phyloP scores from a whole-genome alignment of 2,797 vertebrate genomes.

The Leuciscus waleckii region DNA sequence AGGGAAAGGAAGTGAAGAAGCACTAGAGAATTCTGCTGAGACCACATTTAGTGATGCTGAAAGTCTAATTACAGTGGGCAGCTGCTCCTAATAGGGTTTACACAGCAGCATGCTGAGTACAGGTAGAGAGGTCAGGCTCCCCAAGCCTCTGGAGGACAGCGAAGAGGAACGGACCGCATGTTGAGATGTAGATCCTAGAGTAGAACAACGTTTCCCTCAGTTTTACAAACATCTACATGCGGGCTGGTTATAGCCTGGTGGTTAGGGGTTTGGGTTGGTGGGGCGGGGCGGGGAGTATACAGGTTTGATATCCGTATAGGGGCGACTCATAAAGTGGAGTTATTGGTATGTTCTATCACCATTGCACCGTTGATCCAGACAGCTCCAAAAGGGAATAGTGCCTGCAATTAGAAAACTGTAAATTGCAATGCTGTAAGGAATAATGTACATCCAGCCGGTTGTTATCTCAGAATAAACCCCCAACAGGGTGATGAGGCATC shows the following conservation, averaged over 20 bases:
- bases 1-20: slow-evolving; percentile 19
- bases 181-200: background rate
- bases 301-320: background rate
- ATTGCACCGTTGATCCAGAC: background rate
- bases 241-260: background rate
- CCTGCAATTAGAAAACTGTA: no score
- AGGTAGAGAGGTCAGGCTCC: slow-evolving; percentile 49
- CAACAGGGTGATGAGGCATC: no score
- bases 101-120: slow-evolving; percentile 67
- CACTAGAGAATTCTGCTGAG: slow-evolving; percentile 61
- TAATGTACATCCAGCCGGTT: no score
- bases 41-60: slow-evolving; percentile 71
- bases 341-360: background rate
- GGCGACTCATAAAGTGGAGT: slow-evolving; percentile 6
- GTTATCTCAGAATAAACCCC: no score
- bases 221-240: slow-evolving; percentile 1
- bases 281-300: background rate
- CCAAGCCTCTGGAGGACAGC: slow-evolving; percentile 14
- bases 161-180: background rate
- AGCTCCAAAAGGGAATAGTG: background rate
- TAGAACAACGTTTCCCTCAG: slow-evolving; percentile 2
- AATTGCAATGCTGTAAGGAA: no score
- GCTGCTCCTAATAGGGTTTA: slow-evolving; percentile 74
- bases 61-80: slow-evolving; percentile 75
- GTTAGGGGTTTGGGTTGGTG: background rate